Conservation (phyloP, 2,113 vertebrate genomes). For the Sylvia atricapilla region DNA sequence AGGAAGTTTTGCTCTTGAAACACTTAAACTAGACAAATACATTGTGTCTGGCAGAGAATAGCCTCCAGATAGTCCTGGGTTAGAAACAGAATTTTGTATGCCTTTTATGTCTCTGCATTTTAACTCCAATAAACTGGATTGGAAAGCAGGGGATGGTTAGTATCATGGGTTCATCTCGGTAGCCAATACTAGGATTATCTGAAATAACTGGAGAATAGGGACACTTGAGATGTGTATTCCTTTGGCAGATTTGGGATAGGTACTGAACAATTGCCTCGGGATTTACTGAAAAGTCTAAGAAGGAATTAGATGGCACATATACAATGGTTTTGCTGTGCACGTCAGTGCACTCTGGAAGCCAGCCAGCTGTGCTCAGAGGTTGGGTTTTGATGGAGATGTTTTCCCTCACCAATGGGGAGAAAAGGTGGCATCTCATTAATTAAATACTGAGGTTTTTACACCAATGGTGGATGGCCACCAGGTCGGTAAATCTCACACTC, state of each 20-base stretch:
- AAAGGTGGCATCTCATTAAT: neutral
- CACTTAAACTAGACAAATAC: neutral
- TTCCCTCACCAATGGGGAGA: neutral
- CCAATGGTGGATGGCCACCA: neutral
- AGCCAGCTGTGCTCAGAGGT: neutral
- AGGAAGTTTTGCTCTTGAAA: neutral
- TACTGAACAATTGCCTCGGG: neutral
- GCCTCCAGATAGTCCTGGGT: neutral
- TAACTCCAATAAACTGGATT: neutral
- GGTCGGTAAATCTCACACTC: neutral
- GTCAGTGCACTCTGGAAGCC: neutral
- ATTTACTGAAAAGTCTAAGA: neutral
- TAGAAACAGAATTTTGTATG: neutral
- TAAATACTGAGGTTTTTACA: neutral
- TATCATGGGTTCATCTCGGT: neutral
- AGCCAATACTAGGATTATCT: neutral
- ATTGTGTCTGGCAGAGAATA: neutral
- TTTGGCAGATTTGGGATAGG: neutral
- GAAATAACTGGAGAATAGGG: neutral
- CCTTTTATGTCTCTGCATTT: neutral
- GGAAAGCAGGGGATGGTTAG: neutral
- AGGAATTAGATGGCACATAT: neutral
- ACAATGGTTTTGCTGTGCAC: neutral
- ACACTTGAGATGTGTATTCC: neutral
- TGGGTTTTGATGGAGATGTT: neutral